Evolutionary conservation across 2,113 vertebrate genomes (phyloP), one percentile per base, ranked within the genome.

Genomic region (Oreochromis spilurus): DNA sequence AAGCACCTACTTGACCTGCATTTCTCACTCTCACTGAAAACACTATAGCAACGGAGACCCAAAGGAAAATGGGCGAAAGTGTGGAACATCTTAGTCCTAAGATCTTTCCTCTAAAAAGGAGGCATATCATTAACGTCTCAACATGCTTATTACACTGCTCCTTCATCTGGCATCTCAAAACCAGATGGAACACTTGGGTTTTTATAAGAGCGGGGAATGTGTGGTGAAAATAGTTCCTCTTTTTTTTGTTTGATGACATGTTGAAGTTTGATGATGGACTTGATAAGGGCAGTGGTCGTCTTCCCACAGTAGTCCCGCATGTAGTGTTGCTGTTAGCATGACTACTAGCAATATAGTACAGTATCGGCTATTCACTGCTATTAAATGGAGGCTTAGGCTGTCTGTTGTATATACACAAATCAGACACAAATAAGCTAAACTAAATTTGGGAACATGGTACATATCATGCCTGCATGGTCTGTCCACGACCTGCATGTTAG

Each of bases 11-110:
- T 60, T 16, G 12, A 60, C 62, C 77, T 78, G 75, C 5, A 65
- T 84, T 78, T 84, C 84, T 82, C 6, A 86, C 53, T 79, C 84
- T 87, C 58, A 86, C 48, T 92, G 88, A 88, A 90, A 92, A 91
- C 70, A 80, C 79, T 24, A 79, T 50, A 75, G 14, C 70, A 85
- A 67, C 55, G 81, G 88, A 67, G 84, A 90, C 79, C 24, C 60
- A 19, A 48, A 79, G 29, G 19, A 58, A 57, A 89, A 81, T 12
- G 54, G 70, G 13, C n/a, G 12, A 90, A 81, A 80, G 80, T 67
- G 75, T 94, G 96, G 92, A 96, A 94, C 87, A 87, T 94, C 91
- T 95, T 94, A 93, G 92, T 95, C 95, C 95, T 89, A 75, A 88
- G 89, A 89, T 83, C 78, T 78, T 91, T 93, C 79, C 87, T 85